Base-by-base conservation (phyloP, 2,797 vertebrate genomes). In the Fratercula arctica region DNA sequence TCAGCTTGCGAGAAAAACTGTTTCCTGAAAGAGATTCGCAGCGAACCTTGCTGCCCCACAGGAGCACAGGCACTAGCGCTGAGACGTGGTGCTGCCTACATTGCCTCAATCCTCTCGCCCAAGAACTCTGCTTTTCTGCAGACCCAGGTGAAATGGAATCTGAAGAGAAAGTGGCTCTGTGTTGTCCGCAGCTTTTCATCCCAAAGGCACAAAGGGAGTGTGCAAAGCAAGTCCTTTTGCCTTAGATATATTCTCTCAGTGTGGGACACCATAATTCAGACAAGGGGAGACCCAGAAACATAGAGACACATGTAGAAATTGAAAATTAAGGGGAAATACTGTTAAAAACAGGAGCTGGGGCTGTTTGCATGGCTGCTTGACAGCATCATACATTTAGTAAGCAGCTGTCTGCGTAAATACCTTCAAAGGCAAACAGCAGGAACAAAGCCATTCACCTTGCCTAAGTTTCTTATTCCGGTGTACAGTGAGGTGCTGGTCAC, bases 1-100 rank as follows among this genome's bases (percentile, higher is more conserved):
- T 89, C 92, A 78, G 33, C 51, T 79, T 89, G 46, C 85, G 97
- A 69, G 87, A 93, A 73, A 87, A 92, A n/a, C 24, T 28, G 6
- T 48, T 82, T 79, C 74, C 77, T 95, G 89, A 81, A 59, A 73
- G 48, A 85, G 24, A 82, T 83, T 85, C 2, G 3, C 11, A n/a
- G 23, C 28, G 69, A 48, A 25, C 66, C 66, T 68, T 51, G 10
- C 48, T 66, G 57, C 17, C 50, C 35, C 20, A 1, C 24, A 59
- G 26, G 14, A 56, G 29, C 57, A 21, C 23, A 21, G 11, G 43
- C 28, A 24, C 9, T 23, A 33, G n/a, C 6, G 1, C 15, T 11
- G 5, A 60, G 16, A 48, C 1, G 0, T 11, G 23, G 31, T 43
- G 11, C 64, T 95, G 51, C 63, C 63, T 85, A 5, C 0, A 1